These are phyloP conservation scores for Condylostylus longicornis DNA, from an alignment of 1,140 invertebrate species.

Conservation along the genomic window DNA sequence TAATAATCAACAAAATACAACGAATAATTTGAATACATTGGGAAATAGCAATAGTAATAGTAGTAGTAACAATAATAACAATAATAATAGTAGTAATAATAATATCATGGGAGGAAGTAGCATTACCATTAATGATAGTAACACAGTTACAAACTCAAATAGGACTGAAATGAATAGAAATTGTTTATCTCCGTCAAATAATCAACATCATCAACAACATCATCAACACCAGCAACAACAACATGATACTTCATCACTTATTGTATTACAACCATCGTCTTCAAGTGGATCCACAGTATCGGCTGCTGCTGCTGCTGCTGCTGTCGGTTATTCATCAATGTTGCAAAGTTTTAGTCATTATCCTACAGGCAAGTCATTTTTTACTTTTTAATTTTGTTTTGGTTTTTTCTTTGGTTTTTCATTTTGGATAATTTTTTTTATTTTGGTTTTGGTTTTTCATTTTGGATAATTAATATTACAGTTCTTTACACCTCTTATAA, in stretches of 20 bases:
- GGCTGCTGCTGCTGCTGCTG: slow-evolving; percentile 32
- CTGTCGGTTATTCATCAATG: slow-evolving; percentile 44
- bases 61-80: background rate
- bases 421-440: slow-evolving; percentile 3
- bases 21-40: background rate
- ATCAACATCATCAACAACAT: slow-evolving; percentile 12
- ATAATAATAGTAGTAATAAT: background rate
- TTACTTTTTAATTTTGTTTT: slow-evolving; percentile 5
- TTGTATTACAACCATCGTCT: slow-evolving; percentile 37
- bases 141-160: background rate
- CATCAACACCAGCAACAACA: slow-evolving; percentile 10
- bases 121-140: background rate
- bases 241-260: slow-evolving; percentile 30
- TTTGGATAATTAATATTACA: no score
- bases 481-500: no score
- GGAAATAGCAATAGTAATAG: background rate
- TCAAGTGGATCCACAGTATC: slow-evolving; percentile 32
- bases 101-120: background rate
- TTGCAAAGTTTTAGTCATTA: slow-evolving; percentile 57
- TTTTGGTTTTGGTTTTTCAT: no score
- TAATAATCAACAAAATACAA: no score
- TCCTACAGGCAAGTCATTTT: slow-evolving; percentile 45
- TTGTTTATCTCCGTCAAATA: no score
- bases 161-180: no score
- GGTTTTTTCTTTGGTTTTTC: slow-evolving; percentile 7